Evolutionary conservation across 2,113 vertebrate species (phyloP).

Genomic region (Ahaetulla prasina): DNA sequence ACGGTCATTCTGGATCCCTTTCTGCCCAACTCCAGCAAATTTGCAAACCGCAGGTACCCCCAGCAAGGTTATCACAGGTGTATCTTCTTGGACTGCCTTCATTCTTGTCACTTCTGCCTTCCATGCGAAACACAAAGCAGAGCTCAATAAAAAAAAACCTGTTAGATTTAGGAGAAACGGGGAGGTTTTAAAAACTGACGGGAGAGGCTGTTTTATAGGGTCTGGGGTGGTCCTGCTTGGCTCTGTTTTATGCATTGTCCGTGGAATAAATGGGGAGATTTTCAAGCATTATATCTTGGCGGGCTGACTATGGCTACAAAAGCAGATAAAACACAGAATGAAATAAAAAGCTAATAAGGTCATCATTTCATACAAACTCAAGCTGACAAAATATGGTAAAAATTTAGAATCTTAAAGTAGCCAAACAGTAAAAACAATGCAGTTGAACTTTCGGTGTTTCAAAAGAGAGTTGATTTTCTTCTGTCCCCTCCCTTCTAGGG

Average conservation of each 20-base stretch:
- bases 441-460: too few species aligned
- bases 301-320: not conserved
- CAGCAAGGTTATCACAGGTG: not conserved
- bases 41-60: not conserved
- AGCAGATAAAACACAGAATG: too few species aligned
- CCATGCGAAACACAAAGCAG: not conserved
- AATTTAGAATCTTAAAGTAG: too few species aligned
- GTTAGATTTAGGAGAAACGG: rapidly evolving
- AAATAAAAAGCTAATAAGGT: too few species aligned
- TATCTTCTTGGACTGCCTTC: rapidly evolving
- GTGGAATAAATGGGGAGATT: not conserved
- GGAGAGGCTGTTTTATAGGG: rapidly evolving
- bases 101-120: rapidly evolving
- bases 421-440: too few species aligned
- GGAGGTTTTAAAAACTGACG: rapidly evolving
- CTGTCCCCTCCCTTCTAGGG: not conserved
- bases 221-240: not conserved
- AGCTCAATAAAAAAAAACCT: not conserved
- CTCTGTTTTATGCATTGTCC: not conserved
- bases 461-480: not conserved
- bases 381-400: too few species aligned
- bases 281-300: not conserved
- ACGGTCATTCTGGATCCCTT: not conserved
- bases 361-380: too few species aligned
- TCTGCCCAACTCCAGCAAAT: not conserved